Evolutionary conservation across 30 jellyfish, hydroid and myxozoan species (phyloP), one percentile per base, ranked within the genome.

Genomic region (Turritopsis rubra): DNA sequence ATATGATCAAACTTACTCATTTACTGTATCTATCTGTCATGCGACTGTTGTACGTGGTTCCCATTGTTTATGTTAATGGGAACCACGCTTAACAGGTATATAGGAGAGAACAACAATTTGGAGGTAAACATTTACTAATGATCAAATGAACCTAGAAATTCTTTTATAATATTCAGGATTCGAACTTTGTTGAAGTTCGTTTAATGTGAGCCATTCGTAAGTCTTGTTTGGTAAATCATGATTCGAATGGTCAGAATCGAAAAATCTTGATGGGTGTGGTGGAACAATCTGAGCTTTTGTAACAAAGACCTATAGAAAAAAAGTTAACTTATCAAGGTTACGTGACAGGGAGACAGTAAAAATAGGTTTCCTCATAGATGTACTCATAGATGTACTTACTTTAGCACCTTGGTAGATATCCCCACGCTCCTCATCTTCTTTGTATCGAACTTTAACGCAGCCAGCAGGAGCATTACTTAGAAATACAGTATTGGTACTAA

Each of bases 401-500:
- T 80, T 80, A 16, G 87, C 87, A 22, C 87, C 87, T 65, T 80
- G 87, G 53, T 52, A 80, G 65, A 53, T 26, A 18, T 53, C 53
- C 0, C 87, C 87, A 22, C 82, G 28, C 16, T 65, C 8, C 60
- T 80, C 87, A 80, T 80, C 60, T 65, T 80, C 77, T 26, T 80
- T 70, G 26, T 22, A 80, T 1, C 87, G 29, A 22, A 80, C 65
- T 80, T 80, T 80, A 21, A 80, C 16, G 24, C 21, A 24, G 21
- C 87, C 87, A 80, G 29, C 81, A 25, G 87, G 87, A 13, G 87
- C 75, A 53, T 80, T 80, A 1, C 60, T 52, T 5, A 80, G 81
- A 70, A 80, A 80, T 60, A 66, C 26, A 21, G 65, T 53, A n/a
- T 26, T 0, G 5, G 87, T n/a, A 53, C 41, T 21, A 26, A 80